phyloP scores from a whole-genome alignment of 2,797 vertebrate species.

The Novumbra hubbsi region DNA sequence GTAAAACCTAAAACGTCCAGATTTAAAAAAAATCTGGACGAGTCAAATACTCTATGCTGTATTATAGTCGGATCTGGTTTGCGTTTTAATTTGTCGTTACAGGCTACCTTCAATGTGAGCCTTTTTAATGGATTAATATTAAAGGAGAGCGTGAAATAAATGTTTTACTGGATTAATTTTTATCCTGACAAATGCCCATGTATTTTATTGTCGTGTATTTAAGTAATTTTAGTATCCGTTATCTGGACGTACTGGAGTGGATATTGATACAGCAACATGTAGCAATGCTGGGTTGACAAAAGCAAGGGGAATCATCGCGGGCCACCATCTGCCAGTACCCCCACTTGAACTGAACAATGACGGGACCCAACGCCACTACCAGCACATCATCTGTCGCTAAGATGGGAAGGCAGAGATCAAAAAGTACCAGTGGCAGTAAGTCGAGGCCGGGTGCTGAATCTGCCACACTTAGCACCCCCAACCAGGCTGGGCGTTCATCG shows the following conservation, averaged over 20 bases:
- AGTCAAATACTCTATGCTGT: slow-evolving; percentile 27
- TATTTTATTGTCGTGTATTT: background rate
- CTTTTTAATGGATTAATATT: background rate
- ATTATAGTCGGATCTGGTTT: background rate
- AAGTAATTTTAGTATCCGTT: background rate
- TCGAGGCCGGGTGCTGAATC: slow-evolving; percentile 60
- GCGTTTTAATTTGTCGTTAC: background rate
- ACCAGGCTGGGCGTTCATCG: slow-evolving; percentile 74
- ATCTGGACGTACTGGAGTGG: slow-evolving; percentile 7
- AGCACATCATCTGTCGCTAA: slow-evolving; percentile 71
- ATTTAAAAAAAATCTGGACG: slow-evolving; percentile 17
- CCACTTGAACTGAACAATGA: slow-evolving; percentile 66
- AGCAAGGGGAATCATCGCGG: slow-evolving; percentile 15
- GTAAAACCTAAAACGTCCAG: too few relatives aligned
- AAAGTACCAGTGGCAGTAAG: slow-evolving; percentile 72
- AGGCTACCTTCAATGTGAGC: background rate
- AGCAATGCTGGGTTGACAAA: slow-evolving; percentile 14
- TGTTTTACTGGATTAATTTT: background rate
- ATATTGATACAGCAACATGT: slow-evolving; percentile 37
- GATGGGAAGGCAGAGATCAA: slow-evolving; percentile 82
- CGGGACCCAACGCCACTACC: slow-evolving; percentile 73
- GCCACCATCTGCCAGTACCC: slow-evolving; percentile 15
- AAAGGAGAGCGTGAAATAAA: background rate
- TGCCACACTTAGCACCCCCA: slow-evolving; percentile 56
- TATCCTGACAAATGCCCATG: background rate